These are phyloP conservation scores for Sebastes trivittatus DNA, from an alignment of 2,797 vertebrate genomes.

Conservation along the genomic window DNA sequence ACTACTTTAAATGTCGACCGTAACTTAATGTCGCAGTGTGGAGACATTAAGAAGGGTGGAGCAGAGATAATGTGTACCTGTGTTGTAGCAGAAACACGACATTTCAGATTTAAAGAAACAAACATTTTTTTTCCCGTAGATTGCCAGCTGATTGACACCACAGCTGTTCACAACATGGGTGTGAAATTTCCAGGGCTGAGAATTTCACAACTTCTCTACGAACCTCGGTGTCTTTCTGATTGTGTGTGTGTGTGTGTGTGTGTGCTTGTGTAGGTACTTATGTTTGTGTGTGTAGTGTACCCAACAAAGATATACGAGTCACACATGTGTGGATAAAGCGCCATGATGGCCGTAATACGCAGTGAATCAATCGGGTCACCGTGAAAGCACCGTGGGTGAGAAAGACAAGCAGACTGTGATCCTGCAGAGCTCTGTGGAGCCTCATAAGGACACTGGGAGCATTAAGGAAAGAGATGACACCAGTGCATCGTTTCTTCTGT, in stretches of 20 bases:
- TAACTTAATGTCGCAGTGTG: background rate
- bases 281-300: background rate
- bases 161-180: slow-evolving; percentile 55
- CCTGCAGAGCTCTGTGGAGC: background rate
- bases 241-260: background rate
- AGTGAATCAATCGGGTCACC: background rate
- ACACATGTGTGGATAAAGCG: slow-evolving; percentile 32
- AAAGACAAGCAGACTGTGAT: slow-evolving; percentile 1
- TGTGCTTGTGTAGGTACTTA: background rate
- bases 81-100: background rate
- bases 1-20: background rate
- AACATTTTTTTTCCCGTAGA: background rate
- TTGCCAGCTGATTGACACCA: slow-evolving; percentile 15
- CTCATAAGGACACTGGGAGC: background rate
- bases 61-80: background rate
- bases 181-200: slow-evolving; percentile 35
- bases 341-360: background rate
- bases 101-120: slow-evolving; percentile 6
- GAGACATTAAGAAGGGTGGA: background rate
- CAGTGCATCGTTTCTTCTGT: background rate
- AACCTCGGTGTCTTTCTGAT: background rate
- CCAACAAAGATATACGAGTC: slow-evolving; percentile 23
- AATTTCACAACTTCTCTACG: slow-evolving; percentile 32
- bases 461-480: background rate
- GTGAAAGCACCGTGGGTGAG: slow-evolving; percentile 14